Evolutionary conservation across 2,888 invertebrate species (phyloP).

Genomic region (Tromatobia lineatoria): DNA sequence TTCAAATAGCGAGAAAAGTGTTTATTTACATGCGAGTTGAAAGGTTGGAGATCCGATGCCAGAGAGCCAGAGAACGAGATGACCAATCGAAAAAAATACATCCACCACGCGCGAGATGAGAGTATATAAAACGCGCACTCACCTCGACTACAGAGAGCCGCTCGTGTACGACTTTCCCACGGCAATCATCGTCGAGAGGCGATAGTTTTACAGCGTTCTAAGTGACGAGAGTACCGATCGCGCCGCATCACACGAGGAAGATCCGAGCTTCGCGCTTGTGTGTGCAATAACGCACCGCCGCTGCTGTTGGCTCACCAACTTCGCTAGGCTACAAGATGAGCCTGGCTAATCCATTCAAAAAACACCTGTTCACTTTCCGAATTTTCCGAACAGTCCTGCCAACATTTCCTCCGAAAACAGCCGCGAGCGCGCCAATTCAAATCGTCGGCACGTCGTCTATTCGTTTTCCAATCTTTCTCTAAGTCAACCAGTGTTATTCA

Average conservation of each 20-base stretch:
- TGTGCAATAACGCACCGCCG: not conserved
- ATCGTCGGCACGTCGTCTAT: not conserved
- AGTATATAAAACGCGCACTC: slow-evolving; percentile 63
- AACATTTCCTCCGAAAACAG: slow-evolving; percentile 79
- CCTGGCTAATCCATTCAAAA: slow-evolving; percentile 89
- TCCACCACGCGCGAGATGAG: slow-evolving; percentile 56
- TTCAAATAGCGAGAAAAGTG: not conserved
- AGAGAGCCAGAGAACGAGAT: not conserved
- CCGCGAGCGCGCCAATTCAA: slow-evolving; percentile 65
- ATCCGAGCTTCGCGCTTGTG: slow-evolving; percentile 37
- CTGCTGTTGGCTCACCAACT: slow-evolving; percentile 7
- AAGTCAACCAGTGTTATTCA: not conserved
- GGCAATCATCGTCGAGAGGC: slow-evolving; percentile 60
- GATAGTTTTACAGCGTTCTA: slow-evolving; percentile 35
- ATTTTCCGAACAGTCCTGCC: slow-evolving; percentile 90
- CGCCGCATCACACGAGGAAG: slow-evolving; percentile 35
- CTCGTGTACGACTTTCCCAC: slow-evolving; percentile 60
- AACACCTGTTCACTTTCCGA: slow-evolving; percentile 92
- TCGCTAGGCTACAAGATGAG: not conserved
- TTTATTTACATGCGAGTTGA: slow-evolving; percentile 63
- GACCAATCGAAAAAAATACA: slow-evolving; percentile 39
- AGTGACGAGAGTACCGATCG: slow-evolving; percentile 23
- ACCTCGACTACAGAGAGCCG: slow-evolving; percentile 50
- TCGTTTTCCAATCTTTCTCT: not conserved
- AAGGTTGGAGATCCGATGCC: slow-evolving; percentile 11